phyloP scores from a whole-genome alignment of 1,140 invertebrate species.

The Chrysomallon squamiferum region DNA sequence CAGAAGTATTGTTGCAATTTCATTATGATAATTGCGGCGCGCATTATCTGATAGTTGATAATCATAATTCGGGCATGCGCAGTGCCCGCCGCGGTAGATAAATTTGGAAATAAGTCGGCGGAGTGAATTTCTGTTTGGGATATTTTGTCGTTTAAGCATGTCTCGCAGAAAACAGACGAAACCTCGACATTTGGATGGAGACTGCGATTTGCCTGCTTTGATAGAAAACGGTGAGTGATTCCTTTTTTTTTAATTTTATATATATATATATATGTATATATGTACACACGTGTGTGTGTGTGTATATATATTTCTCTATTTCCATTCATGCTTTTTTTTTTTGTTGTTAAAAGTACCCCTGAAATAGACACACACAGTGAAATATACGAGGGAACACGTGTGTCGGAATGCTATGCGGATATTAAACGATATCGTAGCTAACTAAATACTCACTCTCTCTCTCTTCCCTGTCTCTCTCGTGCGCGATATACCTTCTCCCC shows the following conservation, averaged over 20 bases:
- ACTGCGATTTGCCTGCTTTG: conserved; percentile 22
- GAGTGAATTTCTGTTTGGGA: conserved; percentile 44
- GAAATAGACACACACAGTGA: too few relatives aligned
- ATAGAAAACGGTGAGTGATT: conserved; percentile 16
- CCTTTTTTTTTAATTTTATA: too few relatives aligned
- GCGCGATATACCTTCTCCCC: too few relatives aligned
- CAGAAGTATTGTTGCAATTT: conserved; percentile 36
- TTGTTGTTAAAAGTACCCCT: not conserved
- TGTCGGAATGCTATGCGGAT: not conserved
- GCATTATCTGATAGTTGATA: conserved; percentile 42
- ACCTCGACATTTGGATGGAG: conserved; percentile 67
- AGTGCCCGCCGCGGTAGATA: conserved; percentile 37
- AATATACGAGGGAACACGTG: not conserved
- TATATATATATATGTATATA: too few relatives aligned
- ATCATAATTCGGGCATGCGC: conserved; percentile 54
- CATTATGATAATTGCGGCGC: conserved; percentile 36
- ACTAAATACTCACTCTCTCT: too few relatives aligned
- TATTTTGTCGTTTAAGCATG: conserved; percentile 57
- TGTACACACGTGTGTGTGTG: too few relatives aligned
- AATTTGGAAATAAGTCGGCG: conserved; percentile 43
- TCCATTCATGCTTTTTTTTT: conserved; percentile 10
- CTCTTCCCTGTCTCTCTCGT: too few relatives aligned
- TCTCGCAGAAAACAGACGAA: conserved; percentile 71
- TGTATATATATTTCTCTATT: too few relatives aligned
- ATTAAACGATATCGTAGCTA: not conserved